These are phyloP conservation scores for Liposcelis brunnea DNA, from an alignment of 2,888 invertebrate genomes.

Conservation along the genomic window DNA sequence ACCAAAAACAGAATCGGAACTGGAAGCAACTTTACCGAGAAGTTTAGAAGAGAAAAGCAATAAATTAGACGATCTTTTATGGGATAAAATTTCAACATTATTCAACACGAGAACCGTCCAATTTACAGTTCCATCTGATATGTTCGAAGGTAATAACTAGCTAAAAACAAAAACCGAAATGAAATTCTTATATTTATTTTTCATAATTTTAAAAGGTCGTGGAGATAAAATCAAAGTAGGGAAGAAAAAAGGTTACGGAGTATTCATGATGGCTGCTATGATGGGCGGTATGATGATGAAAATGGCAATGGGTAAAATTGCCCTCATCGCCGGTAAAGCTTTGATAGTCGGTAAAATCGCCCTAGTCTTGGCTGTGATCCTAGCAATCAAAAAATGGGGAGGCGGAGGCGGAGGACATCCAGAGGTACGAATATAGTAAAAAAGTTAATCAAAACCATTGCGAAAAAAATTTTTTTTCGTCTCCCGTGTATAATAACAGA, in stretches of 20 bases:
- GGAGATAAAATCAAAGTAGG: conserved; percentile 27
- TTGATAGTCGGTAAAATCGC: conserved; percentile 48
- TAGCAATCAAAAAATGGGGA: conserved; percentile 17
- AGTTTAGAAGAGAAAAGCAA: conserved; percentile 39
- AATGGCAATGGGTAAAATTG: conserved; percentile 48
- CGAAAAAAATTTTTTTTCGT: no score
- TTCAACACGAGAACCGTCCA: conserved; percentile 24
- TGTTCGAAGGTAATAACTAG: conserved; percentile 24
- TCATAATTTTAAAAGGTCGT: conserved; percentile 26
- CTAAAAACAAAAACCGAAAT: neutral
- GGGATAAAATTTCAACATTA: conserved; percentile 24
- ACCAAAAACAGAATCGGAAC: conserved; percentile 34
- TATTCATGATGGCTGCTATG: conserved; percentile 42
- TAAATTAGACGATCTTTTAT: conserved; percentile 22
- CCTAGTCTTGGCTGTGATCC: conserved; percentile 37
- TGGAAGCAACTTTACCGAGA: conserved; percentile 57
- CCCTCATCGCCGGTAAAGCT: conserved; percentile 47
- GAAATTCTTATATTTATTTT: no score
- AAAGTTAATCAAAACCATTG: no score
- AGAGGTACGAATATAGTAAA: conserved; percentile 8
- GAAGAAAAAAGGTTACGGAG: conserved; percentile 29
- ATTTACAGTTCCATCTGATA: conserved; percentile 25
- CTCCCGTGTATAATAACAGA: no score
- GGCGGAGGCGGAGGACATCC: conserved; percentile 15
- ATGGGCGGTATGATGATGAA: conserved; percentile 39